Evolutionary conservation across 2,888 invertebrate species (phyloP).

Genomic region (Tipula unca): DNA sequence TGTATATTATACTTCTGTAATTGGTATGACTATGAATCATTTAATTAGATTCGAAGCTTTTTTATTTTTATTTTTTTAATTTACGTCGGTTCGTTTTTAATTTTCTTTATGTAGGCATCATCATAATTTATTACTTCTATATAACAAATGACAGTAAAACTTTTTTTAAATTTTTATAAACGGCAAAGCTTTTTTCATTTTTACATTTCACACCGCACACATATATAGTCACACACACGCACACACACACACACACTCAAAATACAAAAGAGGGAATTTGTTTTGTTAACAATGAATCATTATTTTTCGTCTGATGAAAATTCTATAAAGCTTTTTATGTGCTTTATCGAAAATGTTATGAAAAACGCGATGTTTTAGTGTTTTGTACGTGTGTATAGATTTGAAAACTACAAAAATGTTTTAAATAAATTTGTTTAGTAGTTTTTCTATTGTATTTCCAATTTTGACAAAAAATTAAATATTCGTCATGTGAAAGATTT

Average conservation of each 20-base stretch:
- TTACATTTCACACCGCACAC: neutral
- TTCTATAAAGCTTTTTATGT: neutral
- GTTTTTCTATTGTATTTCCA: neutral
- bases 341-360: neutral
- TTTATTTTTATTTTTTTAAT: neutral
- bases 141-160: neutral
- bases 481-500: neutral
- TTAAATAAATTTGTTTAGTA: too few species aligned
- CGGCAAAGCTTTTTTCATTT: neutral
- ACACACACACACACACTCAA: neutral
- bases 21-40: neutral
- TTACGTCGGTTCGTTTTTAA: neutral
- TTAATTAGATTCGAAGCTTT: neutral
- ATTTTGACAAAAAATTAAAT: neutral
- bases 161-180: neutral
- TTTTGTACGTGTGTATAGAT: neutral
- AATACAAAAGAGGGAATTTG: too few species aligned
- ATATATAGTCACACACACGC: neutral
- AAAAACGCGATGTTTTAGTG: neutral
- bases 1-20: neutral
- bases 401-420: too few species aligned
- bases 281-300: too few species aligned
- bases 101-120: neutral
- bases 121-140: neutral
- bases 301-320: neutral